A percentile compares a stretch with the other conserved stretches of the same genome.
Evolutionary conservation across 2,113 vertebrate genomes (phyloP).

Genomic region (Ranitomeya variabilis): DNA sequence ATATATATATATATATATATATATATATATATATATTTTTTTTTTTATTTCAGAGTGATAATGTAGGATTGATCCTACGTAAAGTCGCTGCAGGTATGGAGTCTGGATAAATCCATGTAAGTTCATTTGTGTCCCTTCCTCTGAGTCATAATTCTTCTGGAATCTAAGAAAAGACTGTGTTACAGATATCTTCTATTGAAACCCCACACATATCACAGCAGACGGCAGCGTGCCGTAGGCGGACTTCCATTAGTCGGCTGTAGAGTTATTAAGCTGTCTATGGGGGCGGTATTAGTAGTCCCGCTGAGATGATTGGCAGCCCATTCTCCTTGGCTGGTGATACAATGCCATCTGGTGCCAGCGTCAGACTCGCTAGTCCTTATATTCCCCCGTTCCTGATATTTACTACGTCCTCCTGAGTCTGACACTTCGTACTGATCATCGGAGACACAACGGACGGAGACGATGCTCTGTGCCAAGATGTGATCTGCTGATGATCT

Average conservation of each 20-base stretch:
- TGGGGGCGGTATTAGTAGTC: background rate
- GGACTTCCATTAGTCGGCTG: conserved; percentile 5
- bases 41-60: background rate
- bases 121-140: background rate
- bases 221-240: conserved; percentile 2
- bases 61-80: background rate
- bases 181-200: background rate
- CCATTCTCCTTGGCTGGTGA: background rate
- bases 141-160: conserved; percentile 1
- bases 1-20: too few species aligned
- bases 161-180: background rate
- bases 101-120: background rate
- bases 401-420: background rate
- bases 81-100: background rate
- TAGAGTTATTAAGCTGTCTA: conserved; percentile 28
- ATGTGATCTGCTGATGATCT: background rate
- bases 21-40: background rate
- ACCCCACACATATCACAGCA: conserved; percentile 18
- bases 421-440: background rate
- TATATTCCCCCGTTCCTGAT: background rate
- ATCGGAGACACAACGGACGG: background rate
- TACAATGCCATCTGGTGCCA: background rate
- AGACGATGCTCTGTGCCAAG: too few species aligned
- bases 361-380: background rate
- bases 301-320: conserved; percentile 33